Evolutionary conservation across 2,797 vertebrate species (phyloP).

Genomic region (Cottoperca gobio): DNA sequence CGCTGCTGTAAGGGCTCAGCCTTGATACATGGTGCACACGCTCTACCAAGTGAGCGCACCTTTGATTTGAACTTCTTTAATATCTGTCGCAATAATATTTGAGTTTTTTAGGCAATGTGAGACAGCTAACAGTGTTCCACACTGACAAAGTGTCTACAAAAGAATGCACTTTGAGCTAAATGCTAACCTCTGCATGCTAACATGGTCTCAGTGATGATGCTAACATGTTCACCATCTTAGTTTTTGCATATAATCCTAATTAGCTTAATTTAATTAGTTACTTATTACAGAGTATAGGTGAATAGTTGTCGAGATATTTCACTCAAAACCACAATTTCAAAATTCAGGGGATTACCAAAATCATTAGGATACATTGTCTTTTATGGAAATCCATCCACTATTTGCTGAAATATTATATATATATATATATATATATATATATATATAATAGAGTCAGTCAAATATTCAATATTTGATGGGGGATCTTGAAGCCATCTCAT

Average conservation of each 20-base stretch:
- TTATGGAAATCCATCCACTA: not conserved
- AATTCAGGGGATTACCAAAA: not conserved
- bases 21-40: too few relatives aligned
- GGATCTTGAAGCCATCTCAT: constrained; percentile 16
- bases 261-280: too few relatives aligned
- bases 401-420: not conserved
- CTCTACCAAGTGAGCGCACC: too few relatives aligned
- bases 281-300: too few relatives aligned
- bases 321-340: not conserved
- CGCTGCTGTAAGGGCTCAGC: too few relatives aligned
- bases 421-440: too few relatives aligned
- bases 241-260: not conserved
- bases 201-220: not conserved
- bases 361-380: not conserved
- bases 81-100: not conserved
- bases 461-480: not conserved
- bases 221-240: not conserved
- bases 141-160: not conserved
- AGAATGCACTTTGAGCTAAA: not conserved
- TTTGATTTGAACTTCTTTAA: not conserved
- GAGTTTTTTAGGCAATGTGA: not conserved
- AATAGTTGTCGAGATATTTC: not conserved
- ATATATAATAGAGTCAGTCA: not conserved
- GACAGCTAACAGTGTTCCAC: not conserved
- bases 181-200: not conserved